Evolutionary conservation across 2,797 vertebrate species (phyloP).

Genomic region (Pachyuromys duprasi): DNA sequence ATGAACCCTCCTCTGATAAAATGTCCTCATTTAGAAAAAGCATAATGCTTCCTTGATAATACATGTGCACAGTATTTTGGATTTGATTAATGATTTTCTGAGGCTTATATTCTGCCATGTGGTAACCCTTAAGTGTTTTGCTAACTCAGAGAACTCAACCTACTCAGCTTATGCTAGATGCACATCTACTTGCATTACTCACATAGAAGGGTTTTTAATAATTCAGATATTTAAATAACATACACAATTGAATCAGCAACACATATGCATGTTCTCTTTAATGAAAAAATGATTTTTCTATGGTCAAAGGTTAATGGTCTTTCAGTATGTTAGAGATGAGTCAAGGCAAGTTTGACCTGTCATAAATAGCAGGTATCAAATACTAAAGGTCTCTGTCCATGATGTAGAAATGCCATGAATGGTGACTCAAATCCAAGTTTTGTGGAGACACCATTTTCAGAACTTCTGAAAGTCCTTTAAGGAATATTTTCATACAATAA

Average conservation of each 20-base stretch:
- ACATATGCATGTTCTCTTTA: background rate
- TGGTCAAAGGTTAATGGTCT: background rate
- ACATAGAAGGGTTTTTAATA: slow-evolving; percentile 64
- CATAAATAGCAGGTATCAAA: background rate
- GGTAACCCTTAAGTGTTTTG: slow-evolving; percentile 69
- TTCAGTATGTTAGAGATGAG: background rate
- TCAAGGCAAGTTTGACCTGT: background rate
- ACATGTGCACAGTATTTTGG: slow-evolving; percentile 3
- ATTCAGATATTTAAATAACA: slow-evolving; percentile 68
- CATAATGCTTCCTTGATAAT: background rate
- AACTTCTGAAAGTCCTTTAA: slow-evolving; percentile 77
- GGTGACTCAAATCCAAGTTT: background rate
- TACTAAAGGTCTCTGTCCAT: background rate
- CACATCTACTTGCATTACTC: slow-evolving; percentile 66
- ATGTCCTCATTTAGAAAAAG: slow-evolving; percentile 4
- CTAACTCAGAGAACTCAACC: slow-evolving; percentile 68
- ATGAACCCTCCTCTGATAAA: slow-evolving; percentile 2
- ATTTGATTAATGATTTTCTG: slow-evolving; percentile 57
- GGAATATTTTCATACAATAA: slow-evolving; percentile 83
- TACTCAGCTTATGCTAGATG: slow-evolving; percentile 68
- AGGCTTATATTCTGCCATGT: slow-evolving; percentile 69
- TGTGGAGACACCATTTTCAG: background rate
- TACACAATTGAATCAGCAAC: slow-evolving; percentile 45
- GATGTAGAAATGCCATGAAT: background rate
- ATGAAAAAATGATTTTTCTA: background rate